Base-by-base conservation (phyloP, 37 sponge, comb jelly and placozoan species). In the Aplysina aerophoba region DNA sequence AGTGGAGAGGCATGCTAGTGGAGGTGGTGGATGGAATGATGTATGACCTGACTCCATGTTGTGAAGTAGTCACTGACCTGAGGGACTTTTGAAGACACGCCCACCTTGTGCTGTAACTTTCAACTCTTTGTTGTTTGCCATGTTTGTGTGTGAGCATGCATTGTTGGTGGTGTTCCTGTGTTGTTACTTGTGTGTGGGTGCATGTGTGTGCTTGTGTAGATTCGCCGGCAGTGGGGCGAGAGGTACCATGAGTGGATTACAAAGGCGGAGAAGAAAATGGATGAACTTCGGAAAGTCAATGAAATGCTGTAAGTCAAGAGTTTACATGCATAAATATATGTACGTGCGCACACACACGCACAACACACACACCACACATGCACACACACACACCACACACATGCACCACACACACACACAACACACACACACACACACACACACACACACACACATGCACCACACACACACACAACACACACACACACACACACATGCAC, bases 261-360 rank as follows among this genome's bases (percentile, higher is more conserved):
- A 0, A 92, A 92, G 62, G 93, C 93, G 25, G 93, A 92, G 64
- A 85, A 85, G 87, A 92, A 92, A 68, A 92, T 92, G 93, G 89
- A 92, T 62, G 93, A 92, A 81, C 84, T 92, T 0, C 89, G 88
- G 56, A 72, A 83, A 59, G 60, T 92, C 60, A 92, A 92, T 54
- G 36, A 30, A 0, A 82, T 92, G 71, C 61, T 92, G 89, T 89
- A 78, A 69, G 89, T 83, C 28, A 34, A 38, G 66, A 55, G 59
- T 57, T 15, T 62, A 25, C 11, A 3, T 62, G 12, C 27, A 25
- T 3, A 2, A 27, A 14, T 11, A 25, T 62, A 14, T 62, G 63
- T 62, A 14, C 27, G 12, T 62, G 12, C 11, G 63, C 27, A 5
- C 11, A 25, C 27, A 25, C 27, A 36, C 50, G 8, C 50, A 44